Base-by-base conservation (phyloP, 2,888 invertebrate genomes). In the Mesorhabditis sp. region DNA sequence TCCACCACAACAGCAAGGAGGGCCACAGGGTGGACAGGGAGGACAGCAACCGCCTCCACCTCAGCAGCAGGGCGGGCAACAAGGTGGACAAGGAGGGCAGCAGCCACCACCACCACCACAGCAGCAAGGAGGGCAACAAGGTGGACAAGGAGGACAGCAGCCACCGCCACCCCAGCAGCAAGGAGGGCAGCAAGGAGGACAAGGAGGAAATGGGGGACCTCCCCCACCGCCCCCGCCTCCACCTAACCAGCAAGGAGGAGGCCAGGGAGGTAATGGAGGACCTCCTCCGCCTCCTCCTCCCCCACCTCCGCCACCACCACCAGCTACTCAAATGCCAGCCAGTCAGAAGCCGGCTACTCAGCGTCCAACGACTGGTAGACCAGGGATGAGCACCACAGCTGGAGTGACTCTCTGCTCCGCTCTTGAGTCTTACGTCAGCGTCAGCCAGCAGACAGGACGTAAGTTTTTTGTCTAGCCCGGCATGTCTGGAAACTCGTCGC, bases 201-300 rank as follows among this genome's bases (percentile, higher is more conserved):
- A 10, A 50, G 58, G 58, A 2, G 58, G 58, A 10, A 10, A 10
- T 2, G 58, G 58, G n/a, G 58, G 58, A 50, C 58, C 58, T 50
- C 58, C 58, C n/a, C 58, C 58, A 50, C 58, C 58, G n/a, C 58
- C 58, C 7, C 58, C 58, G 7, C 58, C 58, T n/a, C 58, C 58
- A 50, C 58, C 58, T 2, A n/a, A n/a, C 58, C 28, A 28, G 28
- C 28, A 28, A 28, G 28, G 28, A 28, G 28, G 28, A 28, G 28
- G 28, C 28, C 58, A 10, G 10, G 7, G 7, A 13, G 58, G n/a
- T 50, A 10, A 10, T 13, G n/a, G n/a, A 13, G 58, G 58, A 50
- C 58, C 1, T 50, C 58, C 7, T 10, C 50, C 50, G 13, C 50
- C 50, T 50, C 50, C 58, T 13, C 58, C 58, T 50, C 58, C 58